phyloP scores from a whole-genome alignment of 37 sponge, comb jelly and placozoan genomes.

The Ianthella basta region DNA sequence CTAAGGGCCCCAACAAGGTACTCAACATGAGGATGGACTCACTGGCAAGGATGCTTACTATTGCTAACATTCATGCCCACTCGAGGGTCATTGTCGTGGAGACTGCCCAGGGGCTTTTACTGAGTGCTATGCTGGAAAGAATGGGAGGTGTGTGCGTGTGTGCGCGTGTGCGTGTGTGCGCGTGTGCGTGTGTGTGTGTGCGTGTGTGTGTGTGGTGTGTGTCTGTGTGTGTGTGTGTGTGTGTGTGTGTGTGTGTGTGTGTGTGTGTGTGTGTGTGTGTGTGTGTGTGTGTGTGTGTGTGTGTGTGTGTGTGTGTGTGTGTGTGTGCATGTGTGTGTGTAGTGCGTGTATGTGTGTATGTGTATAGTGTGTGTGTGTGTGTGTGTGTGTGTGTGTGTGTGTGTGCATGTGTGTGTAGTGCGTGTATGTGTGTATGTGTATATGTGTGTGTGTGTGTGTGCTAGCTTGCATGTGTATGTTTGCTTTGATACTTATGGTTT shows the following conservation, averaged over 20 bases:
- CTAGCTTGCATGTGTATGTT: too few relatives aligned
- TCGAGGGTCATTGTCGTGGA: conserved; percentile 82
- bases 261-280: conserved; percentile 13
- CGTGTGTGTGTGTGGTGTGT: conserved; percentile 30
- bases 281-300: too few relatives aligned
- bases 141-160: conserved; percentile 25
- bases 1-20: conserved; percentile 52
- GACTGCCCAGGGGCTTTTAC: conserved; percentile 71
- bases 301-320: conserved; percentile 27
- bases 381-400: conserved; percentile 36
- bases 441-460: neutral
- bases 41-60: conserved; percentile 77
- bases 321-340: conserved; percentile 11
- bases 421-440: neutral
- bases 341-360: conserved; percentile 38
- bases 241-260: conserved; percentile 14
- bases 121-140: neutral
- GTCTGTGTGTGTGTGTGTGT: conserved; percentile 23
- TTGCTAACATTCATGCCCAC: conserved; percentile 66
- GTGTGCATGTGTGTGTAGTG: conserved; percentile 10
- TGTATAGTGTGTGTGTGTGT: conserved; percentile 29
- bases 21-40: conserved; percentile 73
- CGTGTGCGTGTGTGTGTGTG: conserved; percentile 30
- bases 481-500: too few relatives aligned
- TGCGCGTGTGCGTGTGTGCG: conserved; percentile 33